Evolutionary conservation across 1,140 invertebrate species (phyloP).

Genomic region (Hermetia illucens): DNA sequence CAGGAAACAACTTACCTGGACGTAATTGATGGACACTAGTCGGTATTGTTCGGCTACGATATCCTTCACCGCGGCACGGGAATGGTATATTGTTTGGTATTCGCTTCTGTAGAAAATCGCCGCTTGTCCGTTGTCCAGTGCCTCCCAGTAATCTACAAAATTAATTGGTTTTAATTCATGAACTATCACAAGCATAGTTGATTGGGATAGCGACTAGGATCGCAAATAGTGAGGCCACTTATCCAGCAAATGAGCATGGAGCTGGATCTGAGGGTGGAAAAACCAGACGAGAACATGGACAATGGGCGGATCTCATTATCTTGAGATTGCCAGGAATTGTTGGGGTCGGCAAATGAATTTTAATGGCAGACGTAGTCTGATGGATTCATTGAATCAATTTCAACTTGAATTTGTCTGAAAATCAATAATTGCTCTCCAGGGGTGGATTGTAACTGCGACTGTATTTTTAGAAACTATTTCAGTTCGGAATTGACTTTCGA

Average conservation of each 20-base stretch:
- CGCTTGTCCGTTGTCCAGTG: slow-evolving; percentile 4
- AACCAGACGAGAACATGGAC: not conserved
- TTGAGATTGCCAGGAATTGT: not conserved
- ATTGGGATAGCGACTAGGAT: no score
- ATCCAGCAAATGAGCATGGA: not conserved
- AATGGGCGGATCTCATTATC: not conserved
- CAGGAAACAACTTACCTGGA: slow-evolving; percentile 1
- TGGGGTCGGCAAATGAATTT: not conserved
- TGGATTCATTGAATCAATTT: not conserved
- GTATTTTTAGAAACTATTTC: no score
- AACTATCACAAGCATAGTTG: no score
- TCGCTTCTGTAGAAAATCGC: slow-evolving; percentile 2
- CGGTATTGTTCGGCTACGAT: slow-evolving; percentile 4
- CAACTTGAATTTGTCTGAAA: not conserved
- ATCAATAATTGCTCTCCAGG: not conserved
- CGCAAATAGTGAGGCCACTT: not conserved
- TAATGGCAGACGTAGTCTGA: not conserved
- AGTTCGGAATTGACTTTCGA: no score
- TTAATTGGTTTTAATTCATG: slow-evolving; percentile 1
- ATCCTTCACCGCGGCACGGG: slow-evolving; percentile 1
- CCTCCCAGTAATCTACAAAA: slow-evolving; percentile 3
- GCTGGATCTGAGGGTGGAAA: not conserved
- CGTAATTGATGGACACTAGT: slow-evolving; percentile 7
- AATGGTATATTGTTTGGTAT: slow-evolving; percentile 3
- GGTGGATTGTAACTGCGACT: not conserved